Base-by-base conservation (phyloP, 2,113 vertebrate genomes). In the Solea solea region DNA sequence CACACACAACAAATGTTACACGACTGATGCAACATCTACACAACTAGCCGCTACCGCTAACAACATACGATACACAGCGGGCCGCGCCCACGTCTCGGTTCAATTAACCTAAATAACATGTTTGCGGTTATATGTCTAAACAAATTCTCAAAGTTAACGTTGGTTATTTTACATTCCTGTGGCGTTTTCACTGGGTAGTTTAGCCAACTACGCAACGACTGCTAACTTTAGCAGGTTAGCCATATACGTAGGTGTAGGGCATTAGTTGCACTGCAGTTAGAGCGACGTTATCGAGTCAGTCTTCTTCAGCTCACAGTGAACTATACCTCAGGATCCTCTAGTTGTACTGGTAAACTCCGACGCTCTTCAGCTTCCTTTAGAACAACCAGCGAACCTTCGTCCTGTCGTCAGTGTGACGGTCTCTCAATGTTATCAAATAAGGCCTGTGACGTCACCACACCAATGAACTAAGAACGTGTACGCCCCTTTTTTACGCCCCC, bases 361-460 rank as follows among this genome's bases (percentile, higher is more conserved):
- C 14, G 2, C n/a, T 1, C 54, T 27, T 57, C 34, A 3, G 2
- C 54, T 8, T 15, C 12, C 9, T 39, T 1, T 65, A 34, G 34
- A 34, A 34, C 3, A 2, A 34, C 34, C 34, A 6, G 34, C 34
- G 34, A 34, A 13, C 27, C 52, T 54, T 3, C 25, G 11, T 25
- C 63, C 52, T 9, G 9, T 46, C 10, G 2, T 34, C n/a, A 0
- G 21, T 15, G 50, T 42, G 42, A 9, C 8, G 5, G 2, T 12
- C n/a, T 16, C 13, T 9, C 55, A 64, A 48, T 76, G 74, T 85
- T 88, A 75, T 86, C 58, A 78, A 84, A 87, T 77, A 86, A 63
- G 52, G 52, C 12, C 70, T 69, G 0, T 58, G 45, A 65, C n/a
- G 25, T 49, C 5, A 5, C 14, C 13, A 28, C 46, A 15, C 89